Conservation (phyloP, 2,888 invertebrate species). For the Euzophera pinguis region DNA sequence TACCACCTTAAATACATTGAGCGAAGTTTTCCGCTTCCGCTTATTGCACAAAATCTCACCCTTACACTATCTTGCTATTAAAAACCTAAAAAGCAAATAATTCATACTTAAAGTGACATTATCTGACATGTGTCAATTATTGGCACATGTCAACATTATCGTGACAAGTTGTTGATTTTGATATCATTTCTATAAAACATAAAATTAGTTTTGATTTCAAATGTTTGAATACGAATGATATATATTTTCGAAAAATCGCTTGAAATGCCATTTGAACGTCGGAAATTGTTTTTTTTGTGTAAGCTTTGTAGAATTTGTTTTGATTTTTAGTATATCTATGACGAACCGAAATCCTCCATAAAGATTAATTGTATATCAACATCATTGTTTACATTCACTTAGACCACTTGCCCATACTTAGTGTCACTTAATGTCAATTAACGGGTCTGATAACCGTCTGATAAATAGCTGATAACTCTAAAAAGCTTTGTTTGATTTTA, state of each 20-base stretch:
- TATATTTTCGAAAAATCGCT: too few species aligned
- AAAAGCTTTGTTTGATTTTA: background rate
- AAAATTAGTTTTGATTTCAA: background rate
- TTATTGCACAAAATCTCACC: background rate
- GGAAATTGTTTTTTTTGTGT: too few species aligned
- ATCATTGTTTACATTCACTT: slow-evolving; percentile 30
- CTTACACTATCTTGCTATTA: slow-evolving; percentile 13
- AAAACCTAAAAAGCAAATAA: slow-evolving; percentile 26
- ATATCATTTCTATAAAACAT: background rate
- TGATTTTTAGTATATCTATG: background rate
- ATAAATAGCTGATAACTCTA: slow-evolving; percentile 7
- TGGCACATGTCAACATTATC: slow-evolving; percentile 19
- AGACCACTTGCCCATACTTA: slow-evolving; percentile 27
- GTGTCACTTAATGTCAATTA: slow-evolving; percentile 56
- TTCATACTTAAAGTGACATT: slow-evolving; percentile 23
- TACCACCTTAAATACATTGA: too few species aligned
- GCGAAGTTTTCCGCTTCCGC: background rate
- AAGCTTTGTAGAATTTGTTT: background rate
- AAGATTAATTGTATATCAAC: background rate
- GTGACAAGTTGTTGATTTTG: slow-evolving; percentile 1
- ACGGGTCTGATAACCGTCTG: slow-evolving; percentile 26
- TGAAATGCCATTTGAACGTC: too few species aligned
- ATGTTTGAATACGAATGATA: too few species aligned
- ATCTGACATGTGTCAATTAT: slow-evolving; percentile 19
- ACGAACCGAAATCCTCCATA: background rate